Evolutionary conservation across 2,888 invertebrate genomes (phyloP).

Genomic region (Daptonema setosum): DNA sequence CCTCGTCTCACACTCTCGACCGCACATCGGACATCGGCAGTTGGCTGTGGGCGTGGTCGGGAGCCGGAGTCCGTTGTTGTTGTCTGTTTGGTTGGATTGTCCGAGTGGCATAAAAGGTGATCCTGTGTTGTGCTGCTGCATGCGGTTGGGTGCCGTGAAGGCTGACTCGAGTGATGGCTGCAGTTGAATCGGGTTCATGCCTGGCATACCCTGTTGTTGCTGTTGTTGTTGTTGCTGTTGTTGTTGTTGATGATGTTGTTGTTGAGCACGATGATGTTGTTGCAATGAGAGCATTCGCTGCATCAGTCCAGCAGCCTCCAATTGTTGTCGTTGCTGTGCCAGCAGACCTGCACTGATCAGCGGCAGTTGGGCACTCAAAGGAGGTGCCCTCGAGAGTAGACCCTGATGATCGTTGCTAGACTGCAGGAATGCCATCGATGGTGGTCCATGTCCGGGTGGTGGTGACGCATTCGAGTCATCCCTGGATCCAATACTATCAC

Average conservation of each 20-base stretch:
- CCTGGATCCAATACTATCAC: neutral
- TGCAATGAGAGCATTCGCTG: neutral
- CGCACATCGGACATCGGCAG: neutral
- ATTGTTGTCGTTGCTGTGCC: conserved; percentile 4
- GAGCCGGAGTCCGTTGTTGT: too few species aligned
- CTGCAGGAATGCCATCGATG: neutral
- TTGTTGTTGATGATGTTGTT: neutral
- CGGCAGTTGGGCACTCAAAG: neutral
- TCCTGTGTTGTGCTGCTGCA: too few species aligned
- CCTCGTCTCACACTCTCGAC: neutral
- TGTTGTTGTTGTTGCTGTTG: neutral
- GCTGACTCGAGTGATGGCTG: too few species aligned
- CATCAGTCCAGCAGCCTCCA: neutral
- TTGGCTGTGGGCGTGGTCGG: neutral
- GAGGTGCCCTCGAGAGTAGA: neutral
- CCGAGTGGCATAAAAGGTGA: too few species aligned
- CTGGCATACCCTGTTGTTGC: neutral
- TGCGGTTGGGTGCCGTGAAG: too few species aligned
- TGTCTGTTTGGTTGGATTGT: too few species aligned
- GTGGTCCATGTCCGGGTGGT: neutral
- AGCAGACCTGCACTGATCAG: neutral
- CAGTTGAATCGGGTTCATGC: too few species aligned
- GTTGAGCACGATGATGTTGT: neutral
- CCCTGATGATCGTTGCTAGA: neutral
- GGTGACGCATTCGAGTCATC: neutral